These are phyloP conservation scores for Periplaneta americana DNA, from an alignment of 1,140 invertebrate genomes.

Conservation along the genomic window DNA sequence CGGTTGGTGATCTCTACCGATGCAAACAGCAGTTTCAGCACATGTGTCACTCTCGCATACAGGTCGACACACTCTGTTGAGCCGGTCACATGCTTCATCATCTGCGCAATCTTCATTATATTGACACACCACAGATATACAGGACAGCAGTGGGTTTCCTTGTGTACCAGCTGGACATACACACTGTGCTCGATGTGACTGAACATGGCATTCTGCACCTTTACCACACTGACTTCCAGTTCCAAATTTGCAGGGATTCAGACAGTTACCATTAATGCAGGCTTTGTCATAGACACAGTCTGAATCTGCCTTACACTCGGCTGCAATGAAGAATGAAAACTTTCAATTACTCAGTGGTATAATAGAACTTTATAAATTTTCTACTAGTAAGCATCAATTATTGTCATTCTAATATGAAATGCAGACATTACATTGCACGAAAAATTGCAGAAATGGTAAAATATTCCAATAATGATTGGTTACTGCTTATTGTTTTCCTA, in stretches of 20 bases:
- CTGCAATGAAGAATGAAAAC: conserved; percentile 44
- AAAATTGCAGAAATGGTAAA: too few relatives aligned
- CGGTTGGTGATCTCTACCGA: conserved; percentile 66
- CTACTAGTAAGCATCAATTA: too few relatives aligned
- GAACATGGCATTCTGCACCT: conserved; percentile 68
- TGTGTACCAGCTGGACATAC: conserved; percentile 78
- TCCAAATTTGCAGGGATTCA: conserved; percentile 65
- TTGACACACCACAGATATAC: conserved; percentile 75
- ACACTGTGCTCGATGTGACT: conserved; percentile 72
- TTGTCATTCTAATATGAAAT: too few relatives aligned
- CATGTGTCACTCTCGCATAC: conserved; percentile 76
- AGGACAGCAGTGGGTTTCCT: conserved; percentile 73
- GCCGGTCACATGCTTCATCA: conserved; percentile 76
- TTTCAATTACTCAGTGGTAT: too few relatives aligned
- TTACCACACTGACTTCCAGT: conserved; percentile 62
- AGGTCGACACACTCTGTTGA: conserved; percentile 76
- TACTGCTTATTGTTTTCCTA: too few relatives aligned
- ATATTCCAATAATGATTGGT: too few relatives aligned
- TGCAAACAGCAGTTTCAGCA: conserved; percentile 66
- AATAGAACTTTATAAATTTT: too few relatives aligned
- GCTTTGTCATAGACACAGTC: conserved; percentile 84
- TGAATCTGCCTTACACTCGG: conserved; percentile 72
- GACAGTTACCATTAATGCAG: conserved; percentile 70
- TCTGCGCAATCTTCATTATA: conserved; percentile 87
- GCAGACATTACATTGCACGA: background rate